Evolutionary conservation across 2,113 vertebrate genomes (phyloP).

Genomic region (Rhagologus leucostigma): DNA sequence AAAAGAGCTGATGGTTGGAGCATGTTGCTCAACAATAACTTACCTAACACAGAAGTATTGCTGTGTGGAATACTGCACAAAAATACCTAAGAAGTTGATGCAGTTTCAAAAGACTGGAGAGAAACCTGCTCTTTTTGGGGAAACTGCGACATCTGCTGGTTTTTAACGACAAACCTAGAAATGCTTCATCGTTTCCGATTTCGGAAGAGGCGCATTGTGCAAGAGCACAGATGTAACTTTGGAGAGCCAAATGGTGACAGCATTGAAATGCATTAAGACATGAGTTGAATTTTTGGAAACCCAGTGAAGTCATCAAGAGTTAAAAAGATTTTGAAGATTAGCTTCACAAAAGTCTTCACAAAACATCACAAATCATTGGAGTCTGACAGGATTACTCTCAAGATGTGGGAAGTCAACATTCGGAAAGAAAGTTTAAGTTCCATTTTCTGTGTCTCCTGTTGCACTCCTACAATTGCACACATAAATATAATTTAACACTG

Average conservation of each 20-base stretch:
- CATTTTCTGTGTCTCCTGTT: not conserved
- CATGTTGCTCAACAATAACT: not conserved
- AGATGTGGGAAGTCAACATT: not conserved
- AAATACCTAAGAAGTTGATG: not conserved
- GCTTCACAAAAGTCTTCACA: not conserved
- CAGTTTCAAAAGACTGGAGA: not conserved
- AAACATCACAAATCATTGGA: not conserved
- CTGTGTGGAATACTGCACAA: not conserved
- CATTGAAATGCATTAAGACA: not conserved
- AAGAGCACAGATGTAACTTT: not conserved
- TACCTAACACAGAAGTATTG: not conserved
- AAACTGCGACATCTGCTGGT: slow-evolving; percentile 70
- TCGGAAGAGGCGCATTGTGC: not conserved
- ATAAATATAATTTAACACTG: not conserved
- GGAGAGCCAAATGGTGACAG: not conserved
- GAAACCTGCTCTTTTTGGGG: slow-evolving; percentile 15
- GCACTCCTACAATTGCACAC: not conserved
- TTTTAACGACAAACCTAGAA: not conserved
- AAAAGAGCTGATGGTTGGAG: not conserved
- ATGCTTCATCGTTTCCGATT: not conserved
- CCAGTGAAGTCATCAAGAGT: not conserved
- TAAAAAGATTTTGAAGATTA: not conserved
- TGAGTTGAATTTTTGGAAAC: not conserved
- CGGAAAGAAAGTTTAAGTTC: not conserved
- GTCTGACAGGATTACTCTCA: not conserved